phyloP scores from a whole-genome alignment of 2,113 vertebrate genomes.

The Perca schrenkii region DNA sequence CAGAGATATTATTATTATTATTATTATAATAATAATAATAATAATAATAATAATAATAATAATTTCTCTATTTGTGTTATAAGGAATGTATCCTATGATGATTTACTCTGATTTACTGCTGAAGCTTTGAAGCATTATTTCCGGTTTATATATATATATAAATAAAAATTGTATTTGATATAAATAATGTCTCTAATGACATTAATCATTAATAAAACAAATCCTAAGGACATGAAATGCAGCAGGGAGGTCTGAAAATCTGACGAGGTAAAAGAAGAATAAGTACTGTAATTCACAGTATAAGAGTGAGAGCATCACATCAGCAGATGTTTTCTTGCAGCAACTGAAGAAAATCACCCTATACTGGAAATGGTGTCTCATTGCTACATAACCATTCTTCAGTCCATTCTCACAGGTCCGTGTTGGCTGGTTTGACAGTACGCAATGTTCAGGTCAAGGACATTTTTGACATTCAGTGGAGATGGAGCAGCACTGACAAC shows the following conservation, averaged over 20 bases:
- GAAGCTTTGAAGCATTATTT: not conserved
- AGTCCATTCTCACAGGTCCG: not conserved
- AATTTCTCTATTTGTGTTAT: too few species aligned
- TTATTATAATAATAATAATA: too few species aligned
- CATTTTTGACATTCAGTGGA: conserved; percentile 28
- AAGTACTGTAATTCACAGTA: not conserved
- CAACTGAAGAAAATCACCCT: conserved; percentile 17
- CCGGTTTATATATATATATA: not conserved
- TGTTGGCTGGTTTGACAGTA: conserved; percentile 1
- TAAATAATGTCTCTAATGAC: not conserved
- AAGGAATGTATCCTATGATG: too few species aligned
- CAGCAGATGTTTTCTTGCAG: conserved; percentile 18
- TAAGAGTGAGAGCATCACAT: conserved; percentile 12
- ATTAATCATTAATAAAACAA: not conserved
- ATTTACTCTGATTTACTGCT: conserved; percentile 1
- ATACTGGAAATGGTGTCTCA: not conserved
- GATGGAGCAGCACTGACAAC: not conserved
- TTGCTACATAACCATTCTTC: conserved; percentile 10
- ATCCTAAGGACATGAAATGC: not conserved
- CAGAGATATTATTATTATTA: not conserved
- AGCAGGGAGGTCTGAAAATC: not conserved
- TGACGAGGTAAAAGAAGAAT: not conserved
- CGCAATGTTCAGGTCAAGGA: conserved; percentile 28
- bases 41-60: too few species aligned
- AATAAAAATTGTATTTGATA: not conserved